phyloP scores from a whole-genome alignment of 2,113 vertebrate species.

The Catharus bicknelli region DNA sequence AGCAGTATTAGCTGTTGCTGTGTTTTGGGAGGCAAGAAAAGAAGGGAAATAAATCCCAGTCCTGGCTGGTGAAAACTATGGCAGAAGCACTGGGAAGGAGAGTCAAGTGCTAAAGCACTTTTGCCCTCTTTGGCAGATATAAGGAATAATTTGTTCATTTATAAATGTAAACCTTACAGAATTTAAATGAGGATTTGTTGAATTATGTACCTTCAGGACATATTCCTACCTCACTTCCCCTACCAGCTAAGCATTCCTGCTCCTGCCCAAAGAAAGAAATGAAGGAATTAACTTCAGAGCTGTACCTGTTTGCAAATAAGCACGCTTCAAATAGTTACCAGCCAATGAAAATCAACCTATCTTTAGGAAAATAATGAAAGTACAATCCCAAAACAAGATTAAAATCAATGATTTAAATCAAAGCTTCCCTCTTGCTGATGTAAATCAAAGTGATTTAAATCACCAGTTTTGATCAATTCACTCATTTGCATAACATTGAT shows the following conservation, averaged over 20 bases:
- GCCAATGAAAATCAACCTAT: slow-evolving; percentile 41
- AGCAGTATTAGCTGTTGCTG: neutral
- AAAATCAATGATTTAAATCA: slow-evolving; percentile 68
- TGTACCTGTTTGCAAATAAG: slow-evolving; percentile 21
- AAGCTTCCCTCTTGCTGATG: slow-evolving; percentile 54
- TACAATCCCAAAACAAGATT: slow-evolving; percentile 62
- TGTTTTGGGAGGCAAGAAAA: neutral
- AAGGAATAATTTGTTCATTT: neutral
- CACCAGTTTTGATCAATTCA: slow-evolving; percentile 56
- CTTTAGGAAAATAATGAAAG: slow-evolving; percentile 47
- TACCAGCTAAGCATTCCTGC: neutral
- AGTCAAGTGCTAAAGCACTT: neutral
- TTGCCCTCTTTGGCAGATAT: neutral
- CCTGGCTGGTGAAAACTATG: neutral
- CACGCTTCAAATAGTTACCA: neutral
- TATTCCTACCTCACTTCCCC: neutral
- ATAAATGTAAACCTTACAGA: neutral
- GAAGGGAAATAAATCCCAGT: neutral
- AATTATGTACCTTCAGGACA: neutral
- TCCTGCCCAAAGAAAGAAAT: slow-evolving; percentile 3
- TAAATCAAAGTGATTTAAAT: slow-evolving; percentile 66
- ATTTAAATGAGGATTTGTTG: neutral
- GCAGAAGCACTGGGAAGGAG: neutral
- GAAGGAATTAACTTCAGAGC: slow-evolving; percentile 5
- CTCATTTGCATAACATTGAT: slow-evolving; percentile 61